These are phyloP conservation scores for Camelus dromedarius DNA, from an alignment of 2,113 vertebrate genomes.

Conservation along the genomic window DNA sequence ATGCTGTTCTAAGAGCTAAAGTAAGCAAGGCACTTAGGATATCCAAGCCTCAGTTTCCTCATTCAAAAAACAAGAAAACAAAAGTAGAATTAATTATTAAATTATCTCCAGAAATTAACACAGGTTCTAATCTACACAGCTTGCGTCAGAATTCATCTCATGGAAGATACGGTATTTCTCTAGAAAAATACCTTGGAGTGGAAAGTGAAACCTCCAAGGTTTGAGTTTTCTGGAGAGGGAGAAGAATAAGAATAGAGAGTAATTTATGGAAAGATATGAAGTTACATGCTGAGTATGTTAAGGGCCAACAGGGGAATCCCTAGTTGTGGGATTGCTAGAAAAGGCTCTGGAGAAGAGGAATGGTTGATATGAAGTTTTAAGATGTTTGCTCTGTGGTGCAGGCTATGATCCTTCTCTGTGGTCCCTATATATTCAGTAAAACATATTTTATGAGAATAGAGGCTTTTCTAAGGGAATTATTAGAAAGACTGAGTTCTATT, in stretches of 20 bases:
- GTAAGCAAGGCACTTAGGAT: background rate
- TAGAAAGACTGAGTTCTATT: background rate
- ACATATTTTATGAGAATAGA: background rate
- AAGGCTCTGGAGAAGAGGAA: background rate
- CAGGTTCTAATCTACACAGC: background rate
- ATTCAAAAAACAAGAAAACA: background rate
- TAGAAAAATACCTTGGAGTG: conserved; percentile 35
- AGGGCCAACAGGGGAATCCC: background rate
- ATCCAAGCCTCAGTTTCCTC: background rate
- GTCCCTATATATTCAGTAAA: background rate
- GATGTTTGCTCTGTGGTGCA: background rate
- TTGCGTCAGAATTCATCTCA: background rate
- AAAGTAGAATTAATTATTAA: conserved; percentile 9
- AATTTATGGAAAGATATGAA: background rate
- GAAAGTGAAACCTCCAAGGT: background rate
- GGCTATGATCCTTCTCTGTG: background rate
- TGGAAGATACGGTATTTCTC: conserved; percentile 27
- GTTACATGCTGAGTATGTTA: background rate
- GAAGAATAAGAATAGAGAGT: background rate
- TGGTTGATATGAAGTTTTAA: background rate
- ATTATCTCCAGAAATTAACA: background rate
- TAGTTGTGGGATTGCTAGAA: background rate
- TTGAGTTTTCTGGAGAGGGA: background rate
- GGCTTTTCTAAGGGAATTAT: background rate
- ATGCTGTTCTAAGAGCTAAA: background rate